Conservation (phyloP, 1,140 invertebrate species). For the Microplitis demolitor region DNA sequence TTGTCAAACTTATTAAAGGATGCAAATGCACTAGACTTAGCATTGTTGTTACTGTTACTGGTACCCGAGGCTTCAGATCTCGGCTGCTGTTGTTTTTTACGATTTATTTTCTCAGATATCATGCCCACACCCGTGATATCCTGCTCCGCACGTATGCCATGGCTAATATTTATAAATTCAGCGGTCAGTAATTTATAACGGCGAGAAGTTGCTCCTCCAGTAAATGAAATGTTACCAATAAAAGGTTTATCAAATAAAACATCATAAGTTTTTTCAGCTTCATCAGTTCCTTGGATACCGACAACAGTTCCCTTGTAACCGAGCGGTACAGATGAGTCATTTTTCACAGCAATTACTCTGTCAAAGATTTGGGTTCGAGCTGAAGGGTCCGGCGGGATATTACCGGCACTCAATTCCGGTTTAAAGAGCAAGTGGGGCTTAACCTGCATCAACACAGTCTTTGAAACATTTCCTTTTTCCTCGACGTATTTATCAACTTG, state of each 20-base stretch:
- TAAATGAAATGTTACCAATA: slow-evolving; percentile 56
- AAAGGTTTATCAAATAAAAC: slow-evolving; percentile 81
- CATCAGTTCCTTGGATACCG: slow-evolving; percentile 66
- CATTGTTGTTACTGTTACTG: slow-evolving; percentile 22
- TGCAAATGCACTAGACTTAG: slow-evolving; percentile 28
- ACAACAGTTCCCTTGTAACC: slow-evolving; percentile 84
- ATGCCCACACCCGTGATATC: slow-evolving; percentile 28
- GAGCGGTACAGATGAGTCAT: slow-evolving; percentile 77
- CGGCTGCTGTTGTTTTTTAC: slow-evolving; percentile 18
- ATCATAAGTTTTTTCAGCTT: slow-evolving; percentile 67
- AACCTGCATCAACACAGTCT: slow-evolving; percentile 73
- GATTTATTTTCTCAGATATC: slow-evolving; percentile 3
- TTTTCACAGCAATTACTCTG: slow-evolving; percentile 78
- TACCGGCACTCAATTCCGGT: slow-evolving; percentile 47
- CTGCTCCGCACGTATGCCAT: slow-evolving; percentile 59
- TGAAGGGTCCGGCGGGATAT: slow-evolving; percentile 67
- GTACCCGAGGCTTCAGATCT: background rate
- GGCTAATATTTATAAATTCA: slow-evolving; percentile 68
- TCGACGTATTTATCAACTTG: slow-evolving; percentile 60
- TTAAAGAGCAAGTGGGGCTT: slow-evolving; percentile 75
- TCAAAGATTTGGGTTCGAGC: slow-evolving; percentile 77
- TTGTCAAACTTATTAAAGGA: slow-evolving; percentile 29
- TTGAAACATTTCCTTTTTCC: slow-evolving; percentile 39
- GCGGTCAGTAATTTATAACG: slow-evolving; percentile 63
- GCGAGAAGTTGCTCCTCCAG: slow-evolving; percentile 58